Evolutionary conservation across 53 echinoderm and acorn worm species (phyloP).

Genomic region (Glandiceps talaboti): DNA sequence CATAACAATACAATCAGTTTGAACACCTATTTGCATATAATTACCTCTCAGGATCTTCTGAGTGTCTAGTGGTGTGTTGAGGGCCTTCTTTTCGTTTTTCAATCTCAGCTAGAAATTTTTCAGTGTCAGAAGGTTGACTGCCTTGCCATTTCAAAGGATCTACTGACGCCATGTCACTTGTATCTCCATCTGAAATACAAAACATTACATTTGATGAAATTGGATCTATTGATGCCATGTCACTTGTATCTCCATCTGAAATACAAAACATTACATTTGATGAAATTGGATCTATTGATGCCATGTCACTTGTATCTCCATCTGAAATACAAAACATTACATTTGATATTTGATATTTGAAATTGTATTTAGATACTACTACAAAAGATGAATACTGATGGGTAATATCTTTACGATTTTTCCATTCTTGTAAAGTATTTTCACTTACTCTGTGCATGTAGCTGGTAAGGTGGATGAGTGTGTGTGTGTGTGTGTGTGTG

Average conservation of each 20-base stretch:
- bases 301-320: not conserved
- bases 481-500: too few relatives aligned
- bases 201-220: too few relatives aligned
- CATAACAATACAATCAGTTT: not conserved
- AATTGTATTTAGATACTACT: too few relatives aligned
- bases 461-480: too few relatives aligned
- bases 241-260: slow-evolving; percentile 3
- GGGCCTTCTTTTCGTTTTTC: slow-evolving; percentile 3
- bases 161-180: not conserved
- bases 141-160: slow-evolving; percentile 1
- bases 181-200: slow-evolving; percentile 5
- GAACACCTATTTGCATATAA: not conserved
- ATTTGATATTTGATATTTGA: too few relatives aligned
- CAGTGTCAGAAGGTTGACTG: not conserved
- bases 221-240: not conserved
- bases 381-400: too few relatives aligned
- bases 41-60: not conserved
- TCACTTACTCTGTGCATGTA: too few relatives aligned
- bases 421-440: too few relatives aligned
- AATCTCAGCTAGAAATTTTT: slow-evolving; percentile 3
- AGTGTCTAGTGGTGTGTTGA: not conserved
- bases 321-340: too few relatives aligned
- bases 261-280: too few relatives aligned
- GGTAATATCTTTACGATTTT: too few relatives aligned
- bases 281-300: not conserved